Evolutionary conservation across 2,888 invertebrate genomes (phyloP), one percentile per base, ranked within the genome.

Genomic region (Sesia bembeciformis): DNA sequence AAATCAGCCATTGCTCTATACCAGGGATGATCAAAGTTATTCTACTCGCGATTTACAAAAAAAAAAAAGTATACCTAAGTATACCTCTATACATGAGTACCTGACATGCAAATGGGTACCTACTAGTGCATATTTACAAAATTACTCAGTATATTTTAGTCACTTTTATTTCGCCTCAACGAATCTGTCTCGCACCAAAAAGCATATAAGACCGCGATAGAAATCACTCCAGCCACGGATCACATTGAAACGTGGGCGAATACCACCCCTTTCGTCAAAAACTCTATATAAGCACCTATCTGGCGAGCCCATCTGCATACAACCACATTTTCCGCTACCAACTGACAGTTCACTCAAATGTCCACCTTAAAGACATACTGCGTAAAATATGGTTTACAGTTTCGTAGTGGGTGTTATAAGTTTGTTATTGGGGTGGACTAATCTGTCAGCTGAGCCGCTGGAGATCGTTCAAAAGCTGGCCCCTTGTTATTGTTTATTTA

Each of bases 401-500:
- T 52, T 40, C 7, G 4, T n/a, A n/a, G 39, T 5, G n/a, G 40
- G 5, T 38, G 40, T n/a, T 40, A 40, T 70, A 46, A 46, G 46
- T 23, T 23, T 4, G 23, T 5, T 46, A 23, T 8, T 46, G 46
- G 46, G 46, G 46, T 46, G 46, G 8, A 80, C 83, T 89, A 88
- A 89, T 89, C 88, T 86, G 84, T 82, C 84, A 87, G 87, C 85
- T 85, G 85, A 87, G 83, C 79, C 79, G 71, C 74, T 77, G 74
- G 78, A 86, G 84, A 85, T 84, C 85, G 84, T 84, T 85, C 85
- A 83, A 87, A 87, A 87, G 87, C 85, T 73, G 71, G 74, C 76
- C 74, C 60, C 73, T 68, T 83, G 81, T 85, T 86, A 87, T 88
- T 89, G 88, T 89, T 88, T 89, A 84, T 88, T 88, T 89, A 88